Base-by-base conservation (phyloP, 1,140 invertebrate species). In the Ephestia elutella region DNA sequence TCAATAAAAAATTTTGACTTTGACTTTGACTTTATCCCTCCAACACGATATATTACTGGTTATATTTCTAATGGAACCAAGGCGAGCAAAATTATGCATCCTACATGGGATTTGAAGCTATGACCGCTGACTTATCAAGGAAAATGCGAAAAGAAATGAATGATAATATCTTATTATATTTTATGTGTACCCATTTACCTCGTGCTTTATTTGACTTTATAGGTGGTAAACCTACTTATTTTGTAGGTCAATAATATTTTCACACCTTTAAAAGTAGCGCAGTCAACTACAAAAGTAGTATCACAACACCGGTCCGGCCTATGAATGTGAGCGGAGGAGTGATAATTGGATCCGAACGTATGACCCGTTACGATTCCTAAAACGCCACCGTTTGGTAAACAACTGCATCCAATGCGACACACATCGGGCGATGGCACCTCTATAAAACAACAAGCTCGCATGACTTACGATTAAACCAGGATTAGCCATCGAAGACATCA, bases 301-400 rank as follows among this genome's bases (percentile, higher is more conserved):
- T 9, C 8, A 38, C n/a, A n/a, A 15, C 38, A 17, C n/a, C 15
- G 13, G 56, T 44, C 55, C 60, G 48, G 56, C 49, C 74, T 80
- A 81, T 80, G 72, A 69, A 77, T 81, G 66, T 50, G 70, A 70
- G 58, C 28, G 53, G 62, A 59, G 65, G 53, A 73, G 74, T 75
- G 80, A 63, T 85, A 85, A 87, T 82, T 82, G 73, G 71, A 81
- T 80, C 59, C 61, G 71, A 58, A 58, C 70, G 70, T 53, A 53
- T 78, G 71, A 80, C 71, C 83, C 82, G 84, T 82, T 85, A 82
- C 64, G 64, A 62, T 87, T 87, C 78, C 71, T 73, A 79, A 85
- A 85, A 83, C 76, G 71, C 54, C 72, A 74, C 66, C 44, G 57
- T 66, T 67, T 49, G 71, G 65, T 74, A 84, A 85, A 86, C 81